Evolutionary conservation across 1,140 invertebrate species (phyloP).

Genomic region (Pygmarrhopalites habei): DNA sequence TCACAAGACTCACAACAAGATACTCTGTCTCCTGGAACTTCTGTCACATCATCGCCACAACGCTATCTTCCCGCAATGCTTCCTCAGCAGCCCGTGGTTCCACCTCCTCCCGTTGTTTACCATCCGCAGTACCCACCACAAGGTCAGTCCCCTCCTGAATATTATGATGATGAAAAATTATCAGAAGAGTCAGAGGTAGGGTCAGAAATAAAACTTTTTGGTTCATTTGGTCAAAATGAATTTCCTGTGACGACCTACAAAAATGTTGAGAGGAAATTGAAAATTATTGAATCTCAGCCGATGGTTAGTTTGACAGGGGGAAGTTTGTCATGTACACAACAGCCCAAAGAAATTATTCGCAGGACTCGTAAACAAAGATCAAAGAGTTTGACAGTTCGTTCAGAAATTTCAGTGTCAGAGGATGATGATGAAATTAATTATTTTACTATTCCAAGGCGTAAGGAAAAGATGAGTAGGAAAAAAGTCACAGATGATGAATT

Average conservation of each 20-base stretch:
- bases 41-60: conserved; percentile 10
- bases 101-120: background rate
- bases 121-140: conserved; percentile 11
- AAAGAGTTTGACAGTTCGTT: conserved; percentile 20
- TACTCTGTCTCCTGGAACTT: conserved; percentile 9
- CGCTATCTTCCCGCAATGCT: background rate
- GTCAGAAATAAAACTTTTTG: background rate
- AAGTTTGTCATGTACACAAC: background rate
- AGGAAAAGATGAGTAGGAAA: conserved; percentile 9
- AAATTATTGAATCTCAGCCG: background rate
- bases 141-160: conserved; percentile 9
- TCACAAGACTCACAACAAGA: conserved; percentile 15
- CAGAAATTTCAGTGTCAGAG: conserved; percentile 6
- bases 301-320: background rate
- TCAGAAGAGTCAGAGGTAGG: background rate
- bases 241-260: conserved; percentile 35
- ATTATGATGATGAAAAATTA: background rate
- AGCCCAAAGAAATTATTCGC: conserved; percentile 8
- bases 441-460: conserved; percentile 21
- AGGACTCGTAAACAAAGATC: conserved; percentile 24
- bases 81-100: background rate
- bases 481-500: conserved; percentile 19
- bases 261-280: conserved; percentile 16
- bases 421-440: conserved; percentile 17
- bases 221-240: conserved; percentile 26